These are phyloP conservation scores for Lucilia cuprina DNA, from an alignment of 1,140 invertebrate genomes.

Conservation along the genomic window DNA sequence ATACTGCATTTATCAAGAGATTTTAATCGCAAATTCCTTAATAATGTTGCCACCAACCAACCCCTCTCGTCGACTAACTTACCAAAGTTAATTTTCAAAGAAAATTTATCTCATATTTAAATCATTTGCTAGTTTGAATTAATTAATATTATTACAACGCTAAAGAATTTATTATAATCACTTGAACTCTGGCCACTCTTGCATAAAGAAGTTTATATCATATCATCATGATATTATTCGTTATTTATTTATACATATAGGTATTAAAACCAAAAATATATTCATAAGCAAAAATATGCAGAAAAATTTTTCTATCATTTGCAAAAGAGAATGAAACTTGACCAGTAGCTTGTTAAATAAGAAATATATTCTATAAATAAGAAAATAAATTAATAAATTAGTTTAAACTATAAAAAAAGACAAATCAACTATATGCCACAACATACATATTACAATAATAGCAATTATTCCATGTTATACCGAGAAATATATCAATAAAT, in stretches of 20 bases:
- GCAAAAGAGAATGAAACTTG: not conserved
- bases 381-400: conserved; percentile 32
- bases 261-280: not conserved
- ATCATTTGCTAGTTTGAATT: too few relatives aligned
- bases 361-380: not conserved
- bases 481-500: conserved; percentile 32
- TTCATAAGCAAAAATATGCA: not conserved
- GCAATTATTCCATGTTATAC: conserved; percentile 23
- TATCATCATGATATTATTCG: conserved; percentile 1
- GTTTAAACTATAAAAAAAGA: conserved; percentile 8
- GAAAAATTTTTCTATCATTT: not conserved
- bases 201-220: not conserved
- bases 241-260: not conserved
- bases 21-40: too few relatives aligned
- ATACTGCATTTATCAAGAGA: too few relatives aligned
- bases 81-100: too few relatives aligned
- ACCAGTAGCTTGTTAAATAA: not conserved
- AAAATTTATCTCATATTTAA: too few relatives aligned
- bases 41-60: too few relatives aligned
- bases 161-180: not conserved
- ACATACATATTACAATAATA: not conserved
- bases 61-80: too few relatives aligned
- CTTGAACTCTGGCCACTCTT: not conserved
- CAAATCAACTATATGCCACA: not conserved
- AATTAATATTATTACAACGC: not conserved